phyloP scores from a whole-genome alignment of 2,888 invertebrate species.

The Oscheius sp. region DNA sequence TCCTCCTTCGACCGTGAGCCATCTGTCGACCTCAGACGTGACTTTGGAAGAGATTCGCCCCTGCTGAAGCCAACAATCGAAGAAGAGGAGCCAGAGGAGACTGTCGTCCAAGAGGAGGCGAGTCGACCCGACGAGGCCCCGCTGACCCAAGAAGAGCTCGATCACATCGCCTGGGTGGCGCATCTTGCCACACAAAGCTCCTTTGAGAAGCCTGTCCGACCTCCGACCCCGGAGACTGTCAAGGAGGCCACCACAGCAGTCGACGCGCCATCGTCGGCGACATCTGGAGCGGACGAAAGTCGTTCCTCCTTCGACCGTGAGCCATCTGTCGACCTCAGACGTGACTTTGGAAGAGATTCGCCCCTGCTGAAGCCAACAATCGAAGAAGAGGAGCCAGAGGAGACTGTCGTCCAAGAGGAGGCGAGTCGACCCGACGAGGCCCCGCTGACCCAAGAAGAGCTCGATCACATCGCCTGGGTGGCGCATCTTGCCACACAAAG shows the following conservation, averaged over 20 bases:
- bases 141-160: slow-evolving; percentile 47
- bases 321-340: not conserved
- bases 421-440: not conserved
- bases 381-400: slow-evolving; percentile 1
- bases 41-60: slow-evolving; percentile 37
- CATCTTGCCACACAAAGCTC: slow-evolving; percentile 44
- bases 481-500: slow-evolving; percentile 46
- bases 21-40: slow-evolving; percentile 23
- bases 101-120: not conserved
- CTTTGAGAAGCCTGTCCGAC: slow-evolving; percentile 22
- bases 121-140: no score
- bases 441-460: slow-evolving; percentile 46
- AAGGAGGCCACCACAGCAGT: not conserved
- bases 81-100: slow-evolving; percentile 10
- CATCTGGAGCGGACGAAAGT: slow-evolving; percentile 41
- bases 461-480: slow-evolving; percentile 50
- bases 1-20: slow-evolving; percentile 5
- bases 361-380: slow-evolving; percentile 29
- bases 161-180: slow-evolving; percentile 42
- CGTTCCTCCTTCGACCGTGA: slow-evolving; percentile 3
- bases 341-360: slow-evolving; percentile 19
- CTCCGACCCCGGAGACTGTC: not conserved
- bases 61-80: slow-evolving; percentile 18
- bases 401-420: not conserved
- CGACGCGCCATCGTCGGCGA: slow-evolving; percentile 32